Evolutionary conservation across 2,797 vertebrate genomes (phyloP).

Genomic region (Antrozous pallidus): DNA sequence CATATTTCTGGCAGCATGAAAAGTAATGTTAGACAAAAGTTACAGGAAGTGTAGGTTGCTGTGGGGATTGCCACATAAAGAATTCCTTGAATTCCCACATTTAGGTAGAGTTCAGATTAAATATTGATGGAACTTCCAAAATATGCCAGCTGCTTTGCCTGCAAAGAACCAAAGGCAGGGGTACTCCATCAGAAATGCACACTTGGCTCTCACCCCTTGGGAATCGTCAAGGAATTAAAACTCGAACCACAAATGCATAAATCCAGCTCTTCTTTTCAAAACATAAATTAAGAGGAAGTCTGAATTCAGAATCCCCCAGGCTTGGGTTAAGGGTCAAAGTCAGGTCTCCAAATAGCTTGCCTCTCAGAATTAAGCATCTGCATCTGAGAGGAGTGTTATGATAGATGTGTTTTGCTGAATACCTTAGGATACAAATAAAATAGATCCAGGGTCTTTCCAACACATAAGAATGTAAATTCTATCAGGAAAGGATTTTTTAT

Average conservation of each 20-base stretch:
- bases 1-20: neutral
- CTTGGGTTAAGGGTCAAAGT: neutral
- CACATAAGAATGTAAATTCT: neutral
- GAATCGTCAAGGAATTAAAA: neutral
- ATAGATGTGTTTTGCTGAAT: neutral
- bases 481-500: neutral
- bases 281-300: slow-evolving; percentile 1
- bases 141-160: neutral
- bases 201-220: neutral
- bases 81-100: neutral
- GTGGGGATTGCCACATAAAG: neutral
- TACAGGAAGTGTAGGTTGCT: neutral
- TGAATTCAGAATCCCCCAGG: neutral
- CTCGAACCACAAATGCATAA: neutral
- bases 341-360: neutral
- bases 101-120: neutral
- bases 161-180: neutral
- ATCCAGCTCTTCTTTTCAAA: slow-evolving; percentile 2
- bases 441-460: neutral
- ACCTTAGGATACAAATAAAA: neutral
- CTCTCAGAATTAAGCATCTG: slow-evolving; percentile 19
- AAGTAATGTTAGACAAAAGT: neutral
- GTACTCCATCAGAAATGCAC: neutral
- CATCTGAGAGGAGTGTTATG: neutral
- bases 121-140: neutral